These are phyloP conservation scores for Channa maculata DNA, from an alignment of 2,113 vertebrate species.

Conservation along the genomic window DNA sequence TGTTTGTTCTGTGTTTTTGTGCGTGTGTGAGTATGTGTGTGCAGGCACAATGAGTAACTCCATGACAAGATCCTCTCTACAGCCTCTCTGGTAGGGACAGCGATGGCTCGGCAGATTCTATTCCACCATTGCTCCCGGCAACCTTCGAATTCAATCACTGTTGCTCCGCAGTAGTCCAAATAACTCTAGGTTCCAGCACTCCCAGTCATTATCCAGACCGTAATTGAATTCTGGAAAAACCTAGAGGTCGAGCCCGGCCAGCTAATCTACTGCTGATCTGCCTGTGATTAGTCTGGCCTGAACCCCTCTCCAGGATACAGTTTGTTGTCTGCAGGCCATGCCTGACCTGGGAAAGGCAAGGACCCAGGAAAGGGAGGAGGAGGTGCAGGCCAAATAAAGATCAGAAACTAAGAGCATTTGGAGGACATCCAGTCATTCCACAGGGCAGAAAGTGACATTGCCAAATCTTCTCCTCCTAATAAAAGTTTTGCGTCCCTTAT, in stretches of 20 bases:
- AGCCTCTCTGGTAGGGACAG: slow-evolving; percentile 44
- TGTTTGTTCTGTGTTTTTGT: slow-evolving; percentile 28
- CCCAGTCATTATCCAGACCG: slow-evolving; percentile 76
- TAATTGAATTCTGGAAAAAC: slow-evolving; percentile 81
- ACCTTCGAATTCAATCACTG: slow-evolving; percentile 78
- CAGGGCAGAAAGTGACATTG: slow-evolving; percentile 62
- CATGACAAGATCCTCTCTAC: slow-evolving; percentile 51
- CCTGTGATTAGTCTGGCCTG: slow-evolving; percentile 78
- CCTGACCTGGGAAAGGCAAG: slow-evolving; percentile 66
- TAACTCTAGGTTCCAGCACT: slow-evolving; percentile 77
- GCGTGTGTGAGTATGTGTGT: slow-evolving; percentile 25
- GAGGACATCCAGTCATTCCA: slow-evolving; percentile 56
- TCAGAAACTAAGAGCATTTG: slow-evolving; percentile 53
- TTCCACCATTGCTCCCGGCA: slow-evolving; percentile 68
- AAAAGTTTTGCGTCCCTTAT: slow-evolving; percentile 50
- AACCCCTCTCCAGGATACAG: slow-evolving; percentile 54
- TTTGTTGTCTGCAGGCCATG: slow-evolving; percentile 61
- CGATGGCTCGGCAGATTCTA: slow-evolving; percentile 55
- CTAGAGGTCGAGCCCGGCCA: slow-evolving; percentile 71
- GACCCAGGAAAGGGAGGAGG: slow-evolving; percentile 51
- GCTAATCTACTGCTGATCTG: slow-evolving; percentile 81
- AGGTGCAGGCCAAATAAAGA: slow-evolving; percentile 66
- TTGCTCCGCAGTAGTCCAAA: slow-evolving; percentile 74
- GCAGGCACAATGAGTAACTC: slow-evolving; percentile 42
- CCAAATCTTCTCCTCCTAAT: slow-evolving; percentile 46